Percentiles rank a stretch among this genome's conserved stretches.
These are phyloP conservation scores for Cerceris rybyensis DNA, from an alignment of 2,888 invertebrate genomes.

Conservation along the genomic window DNA sequence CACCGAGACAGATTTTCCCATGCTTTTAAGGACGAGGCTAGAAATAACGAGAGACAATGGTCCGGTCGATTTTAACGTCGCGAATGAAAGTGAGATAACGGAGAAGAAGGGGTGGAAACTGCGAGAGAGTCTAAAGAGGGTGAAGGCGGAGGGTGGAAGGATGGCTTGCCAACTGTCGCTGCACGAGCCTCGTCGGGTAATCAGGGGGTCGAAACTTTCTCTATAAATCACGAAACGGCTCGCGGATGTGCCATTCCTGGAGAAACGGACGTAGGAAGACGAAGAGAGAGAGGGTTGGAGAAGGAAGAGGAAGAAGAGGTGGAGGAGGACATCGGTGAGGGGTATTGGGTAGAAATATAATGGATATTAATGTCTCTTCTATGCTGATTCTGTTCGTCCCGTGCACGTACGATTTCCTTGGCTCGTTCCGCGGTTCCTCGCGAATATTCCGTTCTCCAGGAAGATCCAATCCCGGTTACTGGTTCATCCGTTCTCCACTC, in stretches of 20 bases:
- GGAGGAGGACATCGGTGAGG: slow-evolving; percentile 10
- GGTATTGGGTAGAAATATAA: slow-evolving; percentile 66
- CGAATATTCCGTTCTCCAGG: slow-evolving; percentile 16
- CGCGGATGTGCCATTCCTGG: slow-evolving; percentile 53
- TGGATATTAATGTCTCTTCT: slow-evolving; percentile 75
- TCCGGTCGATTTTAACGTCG: slow-evolving; percentile 13
- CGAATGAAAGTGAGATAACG: slow-evolving; percentile 65
- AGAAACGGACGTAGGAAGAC: slow-evolving; percentile 51
- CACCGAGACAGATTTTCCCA: too few species aligned
- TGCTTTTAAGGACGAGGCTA: background rate
- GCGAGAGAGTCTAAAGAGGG: slow-evolving; percentile 6
- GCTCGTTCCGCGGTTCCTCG: slow-evolving; percentile 28
- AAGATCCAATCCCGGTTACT: slow-evolving; percentile 40
- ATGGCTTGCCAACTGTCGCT: slow-evolving; percentile 64
- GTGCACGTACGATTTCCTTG: slow-evolving; percentile 11
- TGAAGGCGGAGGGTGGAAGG: slow-evolving; percentile 32
- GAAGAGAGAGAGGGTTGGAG: slow-evolving; percentile 27
- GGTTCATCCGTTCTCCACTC: slow-evolving; percentile 26
- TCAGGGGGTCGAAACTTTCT: slow-evolving; percentile 72
- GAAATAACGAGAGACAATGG: background rate
- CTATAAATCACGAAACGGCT: slow-evolving; percentile 75
- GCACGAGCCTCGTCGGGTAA: slow-evolving; percentile 60
- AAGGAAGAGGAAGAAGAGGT: slow-evolving; percentile 9
- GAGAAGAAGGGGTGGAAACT: slow-evolving; percentile 12
- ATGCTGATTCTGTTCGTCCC: slow-evolving; percentile 66